phyloP scores from a whole-genome alignment of 2,113 vertebrate genomes.

The Lophura nycthemera region DNA sequence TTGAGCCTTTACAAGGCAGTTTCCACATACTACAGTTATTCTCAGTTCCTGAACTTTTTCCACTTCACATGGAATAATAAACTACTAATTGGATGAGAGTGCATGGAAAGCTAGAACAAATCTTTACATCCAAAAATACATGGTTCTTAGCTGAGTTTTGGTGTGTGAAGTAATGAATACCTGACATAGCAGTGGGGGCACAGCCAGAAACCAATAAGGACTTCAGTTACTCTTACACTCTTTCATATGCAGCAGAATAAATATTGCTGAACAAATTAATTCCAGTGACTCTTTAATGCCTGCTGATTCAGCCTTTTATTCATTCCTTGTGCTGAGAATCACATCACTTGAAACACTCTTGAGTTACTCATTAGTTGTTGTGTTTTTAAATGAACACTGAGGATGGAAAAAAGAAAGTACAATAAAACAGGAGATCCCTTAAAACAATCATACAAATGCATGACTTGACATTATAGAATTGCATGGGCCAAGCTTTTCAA shows the following conservation, averaged over 20 bases:
- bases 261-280: background rate
- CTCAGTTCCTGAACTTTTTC: background rate
- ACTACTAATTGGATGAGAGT: background rate
- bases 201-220: background rate
- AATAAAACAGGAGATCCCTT: background rate
- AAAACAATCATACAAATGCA: background rate
- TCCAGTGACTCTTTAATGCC: background rate
- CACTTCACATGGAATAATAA: background rate
- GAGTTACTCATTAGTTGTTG: background rate
- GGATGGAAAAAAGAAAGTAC: background rate
- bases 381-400: background rate
- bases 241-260: background rate
- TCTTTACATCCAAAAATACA: background rate
- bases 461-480: background rate
- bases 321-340: background rate
- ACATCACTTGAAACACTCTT: background rate
- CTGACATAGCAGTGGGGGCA: background rate
- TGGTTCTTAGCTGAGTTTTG: background rate
- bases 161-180: background rate
- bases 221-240: background rate
- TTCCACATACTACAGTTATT: background rate
- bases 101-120: background rate
- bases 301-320: background rate
- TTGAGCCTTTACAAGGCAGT: background rate
- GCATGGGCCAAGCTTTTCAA: background rate